These are phyloP conservation scores for Andrena fulva DNA, from an alignment of 2,888 invertebrate species.

Conservation along the genomic window DNA sequence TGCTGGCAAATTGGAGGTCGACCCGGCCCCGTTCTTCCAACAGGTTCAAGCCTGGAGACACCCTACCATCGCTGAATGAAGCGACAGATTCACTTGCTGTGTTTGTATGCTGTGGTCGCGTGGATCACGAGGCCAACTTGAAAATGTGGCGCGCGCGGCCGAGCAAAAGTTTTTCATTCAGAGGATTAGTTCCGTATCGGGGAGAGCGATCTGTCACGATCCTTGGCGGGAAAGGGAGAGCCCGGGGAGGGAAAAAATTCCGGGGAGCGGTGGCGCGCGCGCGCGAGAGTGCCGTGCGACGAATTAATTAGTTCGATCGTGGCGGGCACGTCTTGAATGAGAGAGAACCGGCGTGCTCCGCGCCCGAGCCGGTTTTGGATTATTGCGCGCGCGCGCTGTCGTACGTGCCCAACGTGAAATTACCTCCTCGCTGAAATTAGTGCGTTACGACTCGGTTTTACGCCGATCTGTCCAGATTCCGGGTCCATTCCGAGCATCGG, in stretches of 20 bases:
- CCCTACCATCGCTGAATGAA: background rate
- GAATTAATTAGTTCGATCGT: constrained; percentile 73
- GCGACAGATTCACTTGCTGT: background rate
- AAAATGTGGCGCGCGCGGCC: constrained; percentile 38
- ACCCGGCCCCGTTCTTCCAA: too few species aligned
- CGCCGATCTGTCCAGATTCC: constrained; percentile 27
- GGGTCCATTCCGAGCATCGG: background rate
- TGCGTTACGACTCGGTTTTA: constrained; percentile 59
- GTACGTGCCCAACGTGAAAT: constrained; percentile 69
- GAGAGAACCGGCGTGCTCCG: constrained; percentile 56
- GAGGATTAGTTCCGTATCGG: constrained; percentile 67
- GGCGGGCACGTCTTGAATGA: constrained; percentile 69
- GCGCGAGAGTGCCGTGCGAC: constrained; percentile 63
- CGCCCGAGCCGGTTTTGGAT: constrained; percentile 61
- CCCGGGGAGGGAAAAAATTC: constrained; percentile 53
- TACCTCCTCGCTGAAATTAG: constrained; percentile 61
- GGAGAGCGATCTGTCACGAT: constrained; percentile 66
- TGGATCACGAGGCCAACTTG: background rate
- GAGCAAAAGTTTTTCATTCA: constrained; percentile 61
- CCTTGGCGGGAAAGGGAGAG: constrained; percentile 18
- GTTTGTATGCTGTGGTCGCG: background rate
- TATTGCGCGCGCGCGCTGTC: constrained; percentile 65
- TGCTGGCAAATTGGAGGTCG: background rate
- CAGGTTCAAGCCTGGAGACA: too few species aligned
- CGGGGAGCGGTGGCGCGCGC: constrained; percentile 31